Evolutionary conservation across 2,888 invertebrate genomes (phyloP), one percentile per base, ranked within the genome.

Genomic region (Drosophila monieri): DNA sequence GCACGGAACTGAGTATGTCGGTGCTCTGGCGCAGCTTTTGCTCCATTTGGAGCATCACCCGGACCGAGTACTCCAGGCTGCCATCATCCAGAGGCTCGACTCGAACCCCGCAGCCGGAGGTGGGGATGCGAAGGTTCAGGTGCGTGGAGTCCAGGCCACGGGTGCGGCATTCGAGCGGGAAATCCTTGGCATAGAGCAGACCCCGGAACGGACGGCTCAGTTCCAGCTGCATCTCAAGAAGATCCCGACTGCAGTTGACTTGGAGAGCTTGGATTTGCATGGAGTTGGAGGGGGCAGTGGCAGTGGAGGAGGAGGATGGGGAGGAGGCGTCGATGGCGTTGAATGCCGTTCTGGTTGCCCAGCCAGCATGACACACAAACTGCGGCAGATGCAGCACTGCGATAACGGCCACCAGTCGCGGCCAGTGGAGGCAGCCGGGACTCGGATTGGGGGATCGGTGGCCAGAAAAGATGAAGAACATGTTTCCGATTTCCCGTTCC

Each of bases 21-120:
- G 94, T 94, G 46, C 94, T 94, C 91, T 95, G 95, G 76, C 95
- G 94, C 51, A 96, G 92, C 84, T 94, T 94, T 65, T 93, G 93
- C 85, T 96, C 96, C 93, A 95, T 95, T 90, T 96, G 96, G 25
- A 95, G 92, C 73, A 95, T 94, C 56, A 96, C 91, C 58, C 94
- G 94, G 9, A 95, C 94, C 12, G 93, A 93, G 89, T 95, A 95
- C 86, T 94, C 94, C 88, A 95, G 92, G 48, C 85, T 88, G 10
- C 91, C 93, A 91, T 85, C 93, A 91, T 66, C 91, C 90, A 58
- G 93, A 90, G 85, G 90, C 62, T 92, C 92, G 1, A 95, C 93
- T 47, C 95, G 92, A 1, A 96, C 94, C 0, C 96, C 96, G 85
- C 96, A 96, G 8, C 95, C 91, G 0, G 91, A 91, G 23, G 91